These are phyloP conservation scores for Cyanoramphus novaezelandiae DNA, from an alignment of 2,113 vertebrate species.

Conservation along the genomic window DNA sequence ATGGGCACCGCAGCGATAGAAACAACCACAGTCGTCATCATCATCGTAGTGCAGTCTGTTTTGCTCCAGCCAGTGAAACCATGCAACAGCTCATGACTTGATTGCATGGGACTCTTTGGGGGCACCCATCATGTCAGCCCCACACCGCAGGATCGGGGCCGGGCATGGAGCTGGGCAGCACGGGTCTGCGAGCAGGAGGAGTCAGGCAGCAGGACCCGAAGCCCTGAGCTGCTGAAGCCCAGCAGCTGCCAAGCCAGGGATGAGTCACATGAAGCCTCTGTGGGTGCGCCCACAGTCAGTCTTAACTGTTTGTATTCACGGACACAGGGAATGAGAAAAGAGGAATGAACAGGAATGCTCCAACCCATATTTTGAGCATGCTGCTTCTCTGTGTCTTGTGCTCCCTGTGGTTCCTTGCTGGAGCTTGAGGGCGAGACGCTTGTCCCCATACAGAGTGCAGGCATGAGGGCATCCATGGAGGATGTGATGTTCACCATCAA, in stretches of 20 bases:
- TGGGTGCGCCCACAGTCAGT: neutral
- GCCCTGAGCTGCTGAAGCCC: neutral
- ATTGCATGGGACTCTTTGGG: neutral
- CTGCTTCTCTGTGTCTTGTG: neutral
- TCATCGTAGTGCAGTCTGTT: neutral
- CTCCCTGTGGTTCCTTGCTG: neutral
- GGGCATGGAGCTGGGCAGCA: neutral
- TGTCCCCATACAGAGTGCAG: neutral
- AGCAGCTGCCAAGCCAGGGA: neutral
- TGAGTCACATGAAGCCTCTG: neutral
- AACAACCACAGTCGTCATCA: neutral
- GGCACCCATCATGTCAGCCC: neutral
- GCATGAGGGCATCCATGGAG: neutral
- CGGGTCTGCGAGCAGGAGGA: neutral
- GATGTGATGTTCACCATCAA: neutral
- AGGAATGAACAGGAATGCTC: neutral
- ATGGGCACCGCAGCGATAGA: neutral
- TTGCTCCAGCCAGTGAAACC: neutral
- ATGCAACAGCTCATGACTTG: accelerated
- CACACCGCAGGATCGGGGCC: accelerated
- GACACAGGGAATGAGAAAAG: neutral
- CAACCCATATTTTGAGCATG: accelerated
- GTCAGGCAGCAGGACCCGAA: neutral
- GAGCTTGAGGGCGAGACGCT: neutral
- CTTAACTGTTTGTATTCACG: neutral